These are phyloP conservation scores for Macrophya alboannulata DNA, from an alignment of 2,888 invertebrate species.

Conservation along the genomic window DNA sequence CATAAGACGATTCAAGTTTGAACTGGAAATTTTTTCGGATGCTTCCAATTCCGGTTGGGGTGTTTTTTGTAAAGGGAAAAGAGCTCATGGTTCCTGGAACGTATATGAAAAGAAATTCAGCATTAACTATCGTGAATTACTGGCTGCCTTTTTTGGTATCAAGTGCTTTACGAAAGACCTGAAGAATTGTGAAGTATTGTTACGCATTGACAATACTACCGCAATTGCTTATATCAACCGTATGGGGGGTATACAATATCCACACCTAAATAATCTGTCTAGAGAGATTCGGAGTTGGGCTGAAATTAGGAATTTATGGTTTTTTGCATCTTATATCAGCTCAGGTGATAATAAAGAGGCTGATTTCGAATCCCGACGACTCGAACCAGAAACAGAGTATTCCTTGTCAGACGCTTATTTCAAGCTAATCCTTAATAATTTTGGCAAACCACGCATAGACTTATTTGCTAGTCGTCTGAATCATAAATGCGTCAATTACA, in stretches of 20 bases:
- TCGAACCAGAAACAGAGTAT: conserved; percentile 57
- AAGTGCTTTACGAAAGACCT: conserved; percentile 60
- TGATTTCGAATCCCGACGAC: conserved; percentile 57
- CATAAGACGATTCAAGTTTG: conserved; percentile 37
- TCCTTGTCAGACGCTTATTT: conserved; percentile 49
- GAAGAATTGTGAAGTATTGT: conserved; percentile 53
- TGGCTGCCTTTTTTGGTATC: conserved; percentile 59
- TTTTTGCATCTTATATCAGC: conserved; percentile 61
- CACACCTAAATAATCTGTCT: conserved; percentile 56
- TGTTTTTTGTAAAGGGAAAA: conserved; percentile 34
- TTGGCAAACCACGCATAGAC: conserved; percentile 63
- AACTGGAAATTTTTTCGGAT: conserved; percentile 61
- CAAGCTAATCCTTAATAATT: conserved; percentile 5
- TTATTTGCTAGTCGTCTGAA: conserved; percentile 66
- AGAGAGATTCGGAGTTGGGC: conserved; percentile 61
- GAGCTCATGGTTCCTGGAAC: conserved; percentile 58
- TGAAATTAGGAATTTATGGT: conserved; percentile 56
- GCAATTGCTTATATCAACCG: conserved; percentile 61
- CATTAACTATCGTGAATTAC: conserved; percentile 60
- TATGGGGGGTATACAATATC: conserved; percentile 58
- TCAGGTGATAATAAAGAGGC: conserved; percentile 58
- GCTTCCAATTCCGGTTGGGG: conserved; percentile 61
- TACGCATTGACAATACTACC: conserved; percentile 60
- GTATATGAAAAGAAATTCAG: conserved; percentile 40
- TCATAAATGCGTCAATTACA: conserved; percentile 64